Evolutionary conservation across 2,113 vertebrate genomes (phyloP).

Genomic region (Pluvialis apricaria): DNA sequence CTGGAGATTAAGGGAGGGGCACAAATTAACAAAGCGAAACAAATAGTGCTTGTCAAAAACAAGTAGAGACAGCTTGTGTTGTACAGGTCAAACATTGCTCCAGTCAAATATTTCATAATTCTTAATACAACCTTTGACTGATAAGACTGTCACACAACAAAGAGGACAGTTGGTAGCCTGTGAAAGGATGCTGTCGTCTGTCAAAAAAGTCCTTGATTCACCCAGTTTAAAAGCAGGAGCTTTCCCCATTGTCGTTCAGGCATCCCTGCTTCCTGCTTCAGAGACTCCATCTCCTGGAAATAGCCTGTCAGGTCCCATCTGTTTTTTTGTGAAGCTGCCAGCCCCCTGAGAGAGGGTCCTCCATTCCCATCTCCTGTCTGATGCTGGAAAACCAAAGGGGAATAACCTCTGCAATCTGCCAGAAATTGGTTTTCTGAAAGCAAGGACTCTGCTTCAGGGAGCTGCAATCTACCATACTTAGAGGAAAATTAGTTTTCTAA

Average conservation of each 20-base stretch:
- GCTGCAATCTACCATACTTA: conserved; percentile 69
- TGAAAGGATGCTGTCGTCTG: conserved; percentile 38
- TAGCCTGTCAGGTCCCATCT: conserved; percentile 78
- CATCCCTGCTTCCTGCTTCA: conserved; percentile 66
- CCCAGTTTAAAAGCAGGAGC: conserved; percentile 32
- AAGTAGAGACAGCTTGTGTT: not conserved
- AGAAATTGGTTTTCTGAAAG: conserved; percentile 78
- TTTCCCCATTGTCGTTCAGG: conserved; percentile 42
- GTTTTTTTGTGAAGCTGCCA: conserved; percentile 67
- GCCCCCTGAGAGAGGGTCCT: conserved; percentile 60
- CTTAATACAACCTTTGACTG: not conserved
- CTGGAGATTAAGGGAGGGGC: not conserved
- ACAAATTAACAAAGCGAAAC: not conserved
- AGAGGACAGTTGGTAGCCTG: conserved; percentile 20
- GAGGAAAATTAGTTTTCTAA: conserved; percentile 75
- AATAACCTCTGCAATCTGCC: conserved; percentile 75
- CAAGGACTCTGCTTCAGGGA: conserved; percentile 68
- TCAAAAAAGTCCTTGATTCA: conserved; percentile 29
- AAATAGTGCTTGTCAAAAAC: not conserved
- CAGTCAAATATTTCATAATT: not conserved
- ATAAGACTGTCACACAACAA: conserved; percentile 16
- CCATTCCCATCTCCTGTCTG: conserved; percentile 64
- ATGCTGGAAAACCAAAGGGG: conserved; percentile 69
- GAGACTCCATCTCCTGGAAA: conserved; percentile 67
- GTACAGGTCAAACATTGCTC: not conserved